A percentile compares a stretch with the other conserved stretches of the same genome.
phyloP scores from a whole-genome alignment of 1,140 invertebrate genomes.

The Drosophila navojoa region DNA sequence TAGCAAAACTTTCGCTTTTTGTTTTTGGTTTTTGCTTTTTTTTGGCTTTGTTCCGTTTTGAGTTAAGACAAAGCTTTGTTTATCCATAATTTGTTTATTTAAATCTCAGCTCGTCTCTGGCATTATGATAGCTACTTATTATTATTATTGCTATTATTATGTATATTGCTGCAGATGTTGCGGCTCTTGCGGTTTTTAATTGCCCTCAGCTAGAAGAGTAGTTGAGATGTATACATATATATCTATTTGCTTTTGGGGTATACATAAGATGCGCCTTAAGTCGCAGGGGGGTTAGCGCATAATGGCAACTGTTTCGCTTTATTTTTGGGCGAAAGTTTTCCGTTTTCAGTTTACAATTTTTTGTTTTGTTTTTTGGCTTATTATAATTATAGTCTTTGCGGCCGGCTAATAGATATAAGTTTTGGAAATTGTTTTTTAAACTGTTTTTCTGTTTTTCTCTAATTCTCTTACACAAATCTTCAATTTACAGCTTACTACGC shows the following conservation, averaged over 20 bases:
- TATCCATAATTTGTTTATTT: slow-evolving; percentile 51
- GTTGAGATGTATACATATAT: not conserved
- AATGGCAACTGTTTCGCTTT: slow-evolving; percentile 70
- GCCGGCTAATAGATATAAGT: slow-evolving; percentile 50
- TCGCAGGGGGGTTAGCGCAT: slow-evolving; percentile 55
- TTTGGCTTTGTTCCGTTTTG: not conserved
- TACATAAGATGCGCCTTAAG: slow-evolving; percentile 63
- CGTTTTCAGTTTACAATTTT: slow-evolving; percentile 14
- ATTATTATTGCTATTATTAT: slow-evolving; percentile 36
- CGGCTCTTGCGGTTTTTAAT: slow-evolving; percentile 58
- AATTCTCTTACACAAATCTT: slow-evolving; percentile 25
- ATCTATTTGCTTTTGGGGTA: slow-evolving; percentile 1
- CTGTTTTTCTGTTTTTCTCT: slow-evolving; percentile 9
- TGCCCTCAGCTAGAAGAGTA: slow-evolving; percentile 30
- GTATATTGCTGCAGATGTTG: slow-evolving; percentile 46
- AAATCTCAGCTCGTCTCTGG: slow-evolving; percentile 41
- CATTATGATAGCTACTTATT: slow-evolving; percentile 28
- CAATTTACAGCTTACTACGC: slow-evolving; percentile 58
- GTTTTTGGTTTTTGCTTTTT: slow-evolving; percentile 45
- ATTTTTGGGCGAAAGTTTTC: slow-evolving; percentile 65
- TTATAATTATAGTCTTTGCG: slow-evolving; percentile 60
- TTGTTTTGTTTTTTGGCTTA: slow-evolving; percentile 36
- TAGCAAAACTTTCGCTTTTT: slow-evolving; percentile 67
- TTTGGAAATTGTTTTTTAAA: slow-evolving; percentile 53
- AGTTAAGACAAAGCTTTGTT: slow-evolving; percentile 48